These are phyloP conservation scores for Trachelipus rathkii DNA, from an alignment of 1,140 invertebrate species.

Conservation along the genomic window DNA sequence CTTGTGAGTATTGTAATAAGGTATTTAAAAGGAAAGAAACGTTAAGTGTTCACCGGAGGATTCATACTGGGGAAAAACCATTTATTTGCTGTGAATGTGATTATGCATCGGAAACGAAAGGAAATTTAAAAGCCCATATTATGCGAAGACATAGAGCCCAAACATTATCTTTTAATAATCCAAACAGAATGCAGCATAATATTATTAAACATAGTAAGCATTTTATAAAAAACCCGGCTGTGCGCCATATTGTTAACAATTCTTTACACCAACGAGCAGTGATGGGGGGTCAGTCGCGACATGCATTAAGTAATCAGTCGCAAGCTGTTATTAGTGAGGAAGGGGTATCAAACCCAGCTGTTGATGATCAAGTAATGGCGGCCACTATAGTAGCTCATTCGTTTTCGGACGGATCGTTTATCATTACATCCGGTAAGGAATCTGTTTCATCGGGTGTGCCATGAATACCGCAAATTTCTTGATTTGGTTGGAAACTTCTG, in stretches of 20 bases:
- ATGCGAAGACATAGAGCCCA: slow-evolving; percentile 40
- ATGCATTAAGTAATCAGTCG: neutral
- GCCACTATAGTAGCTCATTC: slow-evolving; percentile 36
- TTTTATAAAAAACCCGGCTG: slow-evolving; percentile 15
- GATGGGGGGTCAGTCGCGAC: neutral
- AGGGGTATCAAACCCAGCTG: neutral
- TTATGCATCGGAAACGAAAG: slow-evolving; percentile 44
- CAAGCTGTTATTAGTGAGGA: neutral
- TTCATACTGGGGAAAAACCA: slow-evolving; percentile 63
- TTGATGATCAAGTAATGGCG: slow-evolving; percentile 37
- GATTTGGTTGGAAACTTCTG: too few relatives aligned
- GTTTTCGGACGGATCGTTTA: slow-evolving; percentile 34
- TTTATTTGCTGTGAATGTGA: slow-evolving; percentile 47
- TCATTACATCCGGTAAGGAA: slow-evolving; percentile 25
- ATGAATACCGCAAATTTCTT: too few relatives aligned
- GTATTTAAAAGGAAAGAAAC: slow-evolving; percentile 90
- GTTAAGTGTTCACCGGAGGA: slow-evolving; percentile 81
- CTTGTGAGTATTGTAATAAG: slow-evolving; percentile 78
- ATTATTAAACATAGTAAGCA: too few relatives aligned
- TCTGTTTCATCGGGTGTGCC: too few relatives aligned
- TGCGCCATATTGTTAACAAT: neutral
- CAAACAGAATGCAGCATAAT: too few relatives aligned
- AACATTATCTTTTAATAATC: too few relatives aligned
- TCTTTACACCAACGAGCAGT: slow-evolving; percentile 5
- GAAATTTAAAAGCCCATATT: slow-evolving; percentile 42